Evolutionary conservation across 2,888 invertebrate species (phyloP).

Genomic region (Megalurothrips usitatus): DNA sequence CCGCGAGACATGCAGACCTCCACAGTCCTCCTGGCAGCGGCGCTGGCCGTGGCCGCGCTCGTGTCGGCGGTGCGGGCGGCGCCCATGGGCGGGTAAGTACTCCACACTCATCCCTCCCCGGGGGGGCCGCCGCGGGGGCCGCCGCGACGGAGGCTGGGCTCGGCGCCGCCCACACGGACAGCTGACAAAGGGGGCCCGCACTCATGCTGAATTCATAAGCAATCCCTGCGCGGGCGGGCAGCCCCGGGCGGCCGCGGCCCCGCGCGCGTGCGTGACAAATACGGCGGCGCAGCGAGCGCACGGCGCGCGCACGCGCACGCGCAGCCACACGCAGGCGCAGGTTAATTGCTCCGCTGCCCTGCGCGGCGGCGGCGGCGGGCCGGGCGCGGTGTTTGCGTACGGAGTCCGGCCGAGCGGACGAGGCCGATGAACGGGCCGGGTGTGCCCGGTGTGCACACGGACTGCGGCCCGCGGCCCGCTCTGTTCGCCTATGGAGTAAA

Average conservation of each 20-base stretch:
- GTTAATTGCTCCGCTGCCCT: not conserved
- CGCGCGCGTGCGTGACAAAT: not conserved
- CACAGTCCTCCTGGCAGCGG: not conserved
- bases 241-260: not conserved
- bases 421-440: too few relatives aligned
- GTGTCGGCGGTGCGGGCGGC: constrained; percentile 12
- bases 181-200: not conserved
- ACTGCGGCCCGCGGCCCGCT: too few relatives aligned
- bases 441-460: too few relatives aligned
- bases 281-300: not conserved
- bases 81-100: constrained; percentile 13
- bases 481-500: too few relatives aligned
- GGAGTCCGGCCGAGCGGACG: too few relatives aligned
- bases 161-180: too few relatives aligned
- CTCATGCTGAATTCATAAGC: constrained; percentile 6
- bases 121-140: too few relatives aligned
- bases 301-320: not conserved
- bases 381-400: not conserved
- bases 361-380: too few relatives aligned
- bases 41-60: not conserved
- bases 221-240: not conserved
- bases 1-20: constrained; percentile 8
- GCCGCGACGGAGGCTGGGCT: too few relatives aligned
- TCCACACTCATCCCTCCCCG: too few relatives aligned
- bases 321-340: not conserved